A percentile compares a stretch with the other conserved stretches of the same genome.
phyloP scores from a whole-genome alignment of 53 echinoderm and acorn worm species.

The Luidia sarsii region DNA sequence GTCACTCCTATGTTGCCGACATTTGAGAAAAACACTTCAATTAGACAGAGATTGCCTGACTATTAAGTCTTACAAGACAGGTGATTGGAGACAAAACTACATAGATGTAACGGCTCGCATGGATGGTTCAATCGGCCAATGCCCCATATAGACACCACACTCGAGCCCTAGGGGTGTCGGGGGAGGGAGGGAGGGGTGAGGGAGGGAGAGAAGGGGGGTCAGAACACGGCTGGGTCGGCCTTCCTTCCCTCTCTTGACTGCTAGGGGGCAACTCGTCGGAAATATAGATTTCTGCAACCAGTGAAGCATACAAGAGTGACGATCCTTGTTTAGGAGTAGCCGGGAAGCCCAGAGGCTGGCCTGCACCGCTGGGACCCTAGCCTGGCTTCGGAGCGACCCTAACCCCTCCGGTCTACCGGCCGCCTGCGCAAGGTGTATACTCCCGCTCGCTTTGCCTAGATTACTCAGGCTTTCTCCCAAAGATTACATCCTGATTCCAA shows the following conservation, averaged over 20 bases:
- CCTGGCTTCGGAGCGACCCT: background rate
- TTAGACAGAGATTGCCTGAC: constrained; percentile 10
- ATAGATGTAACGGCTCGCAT: constrained; percentile 27
- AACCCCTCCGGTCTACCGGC: background rate
- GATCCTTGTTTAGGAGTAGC: constrained; percentile 23
- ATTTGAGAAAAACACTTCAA: constrained; percentile 29
- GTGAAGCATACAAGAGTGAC: constrained; percentile 56
- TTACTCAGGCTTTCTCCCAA: background rate
- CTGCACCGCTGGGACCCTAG: too few species aligned
- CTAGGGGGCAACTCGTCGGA: constrained; percentile 61
- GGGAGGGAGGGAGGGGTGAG: background rate
- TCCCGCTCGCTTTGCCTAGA: background rate
- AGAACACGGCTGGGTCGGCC: constrained; percentile 39
- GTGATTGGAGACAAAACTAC: background rate
- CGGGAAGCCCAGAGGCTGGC: constrained; percentile 34
- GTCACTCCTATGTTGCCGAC: too few species aligned
- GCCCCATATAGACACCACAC: constrained; percentile 48
- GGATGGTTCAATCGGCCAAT: constrained; percentile 38
- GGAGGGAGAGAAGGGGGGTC: too few species aligned
- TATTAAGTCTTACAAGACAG: too few species aligned
- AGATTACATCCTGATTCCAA: background rate
- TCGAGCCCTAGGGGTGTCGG: background rate
- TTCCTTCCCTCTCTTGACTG: constrained; percentile 28
- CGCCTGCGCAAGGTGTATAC: background rate
- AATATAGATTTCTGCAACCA: constrained; percentile 72